phyloP scores from a whole-genome alignment of 2,888 invertebrate species.

The Pyralis farinalis region DNA sequence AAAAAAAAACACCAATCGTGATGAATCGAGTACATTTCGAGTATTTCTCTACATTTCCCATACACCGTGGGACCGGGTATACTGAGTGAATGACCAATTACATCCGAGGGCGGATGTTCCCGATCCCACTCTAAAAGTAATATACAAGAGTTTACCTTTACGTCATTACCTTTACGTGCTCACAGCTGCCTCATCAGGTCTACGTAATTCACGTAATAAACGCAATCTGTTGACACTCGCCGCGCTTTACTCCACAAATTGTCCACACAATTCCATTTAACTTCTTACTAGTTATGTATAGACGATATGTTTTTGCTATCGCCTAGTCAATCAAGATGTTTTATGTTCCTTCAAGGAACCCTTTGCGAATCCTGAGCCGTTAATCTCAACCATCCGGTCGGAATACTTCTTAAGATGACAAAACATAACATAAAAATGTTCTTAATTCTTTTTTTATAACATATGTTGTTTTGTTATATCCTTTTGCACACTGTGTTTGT shows the following conservation, averaged over 20 bases:
- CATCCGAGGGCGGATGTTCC: constrained; percentile 51
- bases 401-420: too few species aligned
- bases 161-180: constrained; percentile 50
- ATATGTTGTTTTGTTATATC: too few species aligned
- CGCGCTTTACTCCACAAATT: constrained; percentile 28
- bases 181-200: constrained; percentile 35
- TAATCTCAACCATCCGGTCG: background rate
- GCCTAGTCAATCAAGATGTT: constrained; percentile 4
- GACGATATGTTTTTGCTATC: constrained; percentile 4
- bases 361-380: background rate
- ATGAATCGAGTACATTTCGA: constrained; percentile 22
- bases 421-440: too few species aligned
- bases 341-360: constrained; percentile 3
- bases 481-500: too few species aligned
- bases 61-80: constrained; percentile 44
- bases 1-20: constrained; percentile 14
- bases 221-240: constrained; percentile 40
- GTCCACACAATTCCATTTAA: constrained; percentile 14
- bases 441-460: too few species aligned
- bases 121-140: constrained; percentile 55
- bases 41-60: constrained; percentile 33
- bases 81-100: constrained; percentile 57
- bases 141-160: too few species aligned
- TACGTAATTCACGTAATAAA: constrained; percentile 55
- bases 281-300: constrained; percentile 6